Percentiles rank a stretch among this genome's conserved stretches.
Conservation (phyloP, 2,113 vertebrate genomes). For the Theristicus caerulescens region DNA sequence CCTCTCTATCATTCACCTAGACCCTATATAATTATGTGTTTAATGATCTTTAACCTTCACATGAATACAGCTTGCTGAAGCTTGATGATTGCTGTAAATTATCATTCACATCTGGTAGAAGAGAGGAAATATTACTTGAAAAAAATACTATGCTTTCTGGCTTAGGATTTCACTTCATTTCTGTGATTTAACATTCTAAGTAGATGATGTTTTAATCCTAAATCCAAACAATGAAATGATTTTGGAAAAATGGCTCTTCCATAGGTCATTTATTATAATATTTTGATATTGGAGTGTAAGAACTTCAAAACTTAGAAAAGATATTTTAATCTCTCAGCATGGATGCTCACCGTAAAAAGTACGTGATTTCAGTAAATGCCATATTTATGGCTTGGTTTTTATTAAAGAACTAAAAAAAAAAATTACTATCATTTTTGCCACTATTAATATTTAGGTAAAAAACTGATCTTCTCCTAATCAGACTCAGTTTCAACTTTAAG, state of each 20-base stretch:
- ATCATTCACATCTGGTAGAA: not conserved
- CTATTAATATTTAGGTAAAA: not conserved
- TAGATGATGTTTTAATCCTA: not conserved
- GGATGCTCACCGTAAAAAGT: not conserved
- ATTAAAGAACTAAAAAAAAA: not conserved
- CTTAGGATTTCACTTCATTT: not conserved
- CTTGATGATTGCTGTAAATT: conserved; percentile 37
- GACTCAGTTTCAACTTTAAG: not conserved
- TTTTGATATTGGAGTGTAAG: not conserved
- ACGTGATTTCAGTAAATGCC: not conserved
- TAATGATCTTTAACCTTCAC: conserved; percentile 68
- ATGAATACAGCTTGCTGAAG: not conserved
- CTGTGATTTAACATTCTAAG: not conserved
- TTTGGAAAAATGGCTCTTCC: not conserved
- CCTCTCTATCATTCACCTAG: conserved; percentile 37
- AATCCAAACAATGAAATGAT: not conserved
- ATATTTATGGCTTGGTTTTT: not conserved
- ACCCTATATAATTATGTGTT: conserved; percentile 51
- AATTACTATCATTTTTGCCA: not conserved
- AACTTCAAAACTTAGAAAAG: not conserved
- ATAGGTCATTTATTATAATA: not conserved
- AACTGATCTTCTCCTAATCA: not conserved
- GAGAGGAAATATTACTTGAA: not conserved
- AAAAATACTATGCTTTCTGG: not conserved
- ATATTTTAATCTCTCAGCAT: not conserved